A percentile compares a stretch with the other conserved stretches of the same genome.
Evolutionary conservation across 2,888 invertebrate species (phyloP).

Genomic region (Limnephilus rhombicus): DNA sequence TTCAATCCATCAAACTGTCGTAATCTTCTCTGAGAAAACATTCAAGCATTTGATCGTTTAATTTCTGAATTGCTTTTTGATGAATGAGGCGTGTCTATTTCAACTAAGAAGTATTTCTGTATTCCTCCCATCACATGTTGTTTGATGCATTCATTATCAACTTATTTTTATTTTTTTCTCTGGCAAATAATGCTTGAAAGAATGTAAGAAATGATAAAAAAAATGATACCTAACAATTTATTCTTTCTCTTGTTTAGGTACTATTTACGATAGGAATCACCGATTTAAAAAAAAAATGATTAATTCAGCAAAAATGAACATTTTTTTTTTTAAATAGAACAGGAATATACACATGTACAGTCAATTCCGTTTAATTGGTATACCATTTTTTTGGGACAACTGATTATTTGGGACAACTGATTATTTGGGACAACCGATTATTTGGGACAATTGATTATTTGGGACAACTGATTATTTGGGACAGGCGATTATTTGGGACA

Average conservation of each 20-base stretch:
- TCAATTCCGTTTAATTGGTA: no score
- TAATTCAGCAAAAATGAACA: no score
- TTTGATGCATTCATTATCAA: not conserved
- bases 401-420: no score
- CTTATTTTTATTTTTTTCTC: not conserved
- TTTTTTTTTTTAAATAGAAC: no score
- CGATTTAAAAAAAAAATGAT: no score
- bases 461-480: no score
- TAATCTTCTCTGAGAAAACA: slow-evolving; percentile 3
- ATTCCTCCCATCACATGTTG: slow-evolving; percentile 1
- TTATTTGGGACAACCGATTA: no score
- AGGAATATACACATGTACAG: no score
- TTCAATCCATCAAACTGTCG: not conserved
- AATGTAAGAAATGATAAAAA: not conserved
- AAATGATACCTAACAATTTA: not conserved
- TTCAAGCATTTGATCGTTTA: not conserved
- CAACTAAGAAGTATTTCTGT: not conserved
- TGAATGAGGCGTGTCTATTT: slow-evolving; percentile 17
- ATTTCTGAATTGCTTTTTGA: slow-evolving; percentile 28
- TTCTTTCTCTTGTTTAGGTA: not conserved
- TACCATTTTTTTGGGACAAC: no score
- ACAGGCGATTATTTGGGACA: no score
- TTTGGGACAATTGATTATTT: no score
- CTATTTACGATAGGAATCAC: no score
- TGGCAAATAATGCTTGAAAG: not conserved